A percentile compares a stretch with the other conserved stretches of the same genome.
Conservation (phyloP, 2,113 vertebrate species). For the Toxotes jaculatrix region DNA sequence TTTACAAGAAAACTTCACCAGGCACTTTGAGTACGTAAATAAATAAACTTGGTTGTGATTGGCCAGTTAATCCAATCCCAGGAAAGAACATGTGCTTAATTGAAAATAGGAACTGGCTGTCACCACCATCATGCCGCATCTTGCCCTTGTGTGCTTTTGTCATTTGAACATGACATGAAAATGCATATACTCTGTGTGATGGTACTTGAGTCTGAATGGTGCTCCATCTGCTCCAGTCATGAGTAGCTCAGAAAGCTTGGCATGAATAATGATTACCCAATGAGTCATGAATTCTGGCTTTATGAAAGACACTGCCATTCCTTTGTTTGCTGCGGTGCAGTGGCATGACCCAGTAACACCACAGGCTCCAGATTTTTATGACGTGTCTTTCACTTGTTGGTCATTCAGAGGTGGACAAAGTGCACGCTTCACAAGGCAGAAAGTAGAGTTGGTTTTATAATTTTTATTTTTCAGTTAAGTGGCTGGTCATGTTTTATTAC, state of each 20-base stretch:
- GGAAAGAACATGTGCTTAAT: no score
- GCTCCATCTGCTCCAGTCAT: not conserved
- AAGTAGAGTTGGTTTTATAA: constrained; percentile 51
- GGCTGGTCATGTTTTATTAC: constrained; percentile 80
- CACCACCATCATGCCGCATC: not conserved
- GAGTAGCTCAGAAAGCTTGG: not conserved
- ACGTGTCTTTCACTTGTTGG: not conserved
- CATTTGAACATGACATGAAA: constrained; percentile 4
- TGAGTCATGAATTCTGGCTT: constrained; percentile 16
- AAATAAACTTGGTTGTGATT: no score
- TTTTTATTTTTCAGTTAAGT: constrained; percentile 79
- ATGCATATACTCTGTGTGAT: constrained; percentile 1
- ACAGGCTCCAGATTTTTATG: not conserved
- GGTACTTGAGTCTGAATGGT: not conserved
- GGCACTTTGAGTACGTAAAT: not conserved
- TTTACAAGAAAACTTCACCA: no score
- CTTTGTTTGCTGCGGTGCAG: not conserved
- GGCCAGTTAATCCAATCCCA: no score
- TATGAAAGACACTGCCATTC: not conserved
- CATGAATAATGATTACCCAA: constrained; percentile 13
- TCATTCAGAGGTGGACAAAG: not conserved
- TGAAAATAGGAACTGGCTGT: not conserved
- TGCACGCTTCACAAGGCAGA: constrained; percentile 18
- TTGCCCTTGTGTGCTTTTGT: constrained; percentile 5
- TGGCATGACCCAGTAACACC: not conserved